These are phyloP conservation scores for Caenorhabditis sp. DNA, from an alignment of 2,888 invertebrate species.

Conservation along the genomic window DNA sequence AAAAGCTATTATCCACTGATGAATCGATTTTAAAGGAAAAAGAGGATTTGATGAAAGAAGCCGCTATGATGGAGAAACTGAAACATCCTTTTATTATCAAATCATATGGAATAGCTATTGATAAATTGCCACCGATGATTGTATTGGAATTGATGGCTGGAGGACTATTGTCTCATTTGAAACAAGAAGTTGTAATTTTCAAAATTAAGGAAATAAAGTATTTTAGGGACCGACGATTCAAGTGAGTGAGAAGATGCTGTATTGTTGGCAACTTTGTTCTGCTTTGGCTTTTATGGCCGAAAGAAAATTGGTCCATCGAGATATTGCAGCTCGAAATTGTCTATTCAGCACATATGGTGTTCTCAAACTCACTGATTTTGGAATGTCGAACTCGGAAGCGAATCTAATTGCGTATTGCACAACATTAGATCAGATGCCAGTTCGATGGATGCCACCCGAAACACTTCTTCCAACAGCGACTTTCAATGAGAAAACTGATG, in stretches of 20 bases:
- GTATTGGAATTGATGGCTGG: slow-evolving; percentile 26
- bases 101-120: slow-evolving; percentile 17
- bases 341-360: slow-evolving; percentile 31
- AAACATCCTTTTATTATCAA: slow-evolving; percentile 29
- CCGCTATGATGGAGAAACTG: slow-evolving; percentile 12
- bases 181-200: not conserved
- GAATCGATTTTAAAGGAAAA: slow-evolving; percentile 1
- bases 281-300: slow-evolving; percentile 20
- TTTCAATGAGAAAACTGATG: slow-evolving; percentile 35
- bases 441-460: slow-evolving; percentile 26
- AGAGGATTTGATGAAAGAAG: slow-evolving; percentile 24
- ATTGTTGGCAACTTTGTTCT: slow-evolving; percentile 19
- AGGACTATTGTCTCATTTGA: slow-evolving; percentile 6
- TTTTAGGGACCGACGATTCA: slow-evolving; percentile 13
- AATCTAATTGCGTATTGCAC: slow-evolving; percentile 14
- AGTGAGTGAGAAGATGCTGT: slow-evolving; percentile 21
- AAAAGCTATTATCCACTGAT: slow-evolving; percentile 1
- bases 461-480: not conserved
- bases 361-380: slow-evolving; percentile 31
- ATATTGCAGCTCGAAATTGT: slow-evolving; percentile 41
- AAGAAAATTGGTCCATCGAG: slow-evolving; percentile 35
- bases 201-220: not conserved
- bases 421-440: slow-evolving; percentile 9
- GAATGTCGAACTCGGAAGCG: slow-evolving; percentile 11
- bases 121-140: slow-evolving; percentile 14